These are phyloP conservation scores for Xylocampa areola DNA, from an alignment of 2,888 invertebrate genomes.

Conservation along the genomic window DNA sequence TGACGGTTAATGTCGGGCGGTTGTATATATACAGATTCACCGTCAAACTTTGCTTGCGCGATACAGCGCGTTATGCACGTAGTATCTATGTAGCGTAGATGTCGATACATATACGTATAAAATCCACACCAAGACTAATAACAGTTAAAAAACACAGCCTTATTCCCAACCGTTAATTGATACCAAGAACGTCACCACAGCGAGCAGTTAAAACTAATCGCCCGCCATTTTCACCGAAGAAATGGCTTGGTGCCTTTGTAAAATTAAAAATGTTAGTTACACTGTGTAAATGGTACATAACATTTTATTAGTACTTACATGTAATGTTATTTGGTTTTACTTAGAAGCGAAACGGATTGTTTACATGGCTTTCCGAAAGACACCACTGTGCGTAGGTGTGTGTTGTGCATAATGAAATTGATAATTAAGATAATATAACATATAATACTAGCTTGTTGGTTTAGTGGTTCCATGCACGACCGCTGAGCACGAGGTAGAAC, in stretches of 20 bases:
- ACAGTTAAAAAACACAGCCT: conserved; percentile 11
- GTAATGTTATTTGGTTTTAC: conserved; percentile 15
- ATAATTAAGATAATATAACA: too few relatives aligned
- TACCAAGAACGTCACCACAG: conserved; percentile 40
- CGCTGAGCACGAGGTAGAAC: too few relatives aligned
- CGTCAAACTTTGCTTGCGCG: too few relatives aligned
- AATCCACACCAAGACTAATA: background rate
- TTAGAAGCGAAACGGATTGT: conserved; percentile 17
- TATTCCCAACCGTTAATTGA: conserved; percentile 47
- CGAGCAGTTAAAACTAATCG: conserved; percentile 53
- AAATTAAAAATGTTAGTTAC: conserved; percentile 48
- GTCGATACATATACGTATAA: too few relatives aligned
- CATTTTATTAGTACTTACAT: conserved; percentile 37
- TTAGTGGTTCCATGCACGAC: too few relatives aligned
- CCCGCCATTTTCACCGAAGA: conserved; percentile 29
- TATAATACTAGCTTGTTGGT: too few relatives aligned
- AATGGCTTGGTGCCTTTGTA: conserved; percentile 35
- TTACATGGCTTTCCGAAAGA: conserved; percentile 2
- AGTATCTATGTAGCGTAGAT: too few relatives aligned
- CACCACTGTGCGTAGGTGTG: too few relatives aligned
- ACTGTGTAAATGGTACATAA: conserved; percentile 28
- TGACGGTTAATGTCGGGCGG: too few relatives aligned
- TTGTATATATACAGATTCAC: too few relatives aligned
- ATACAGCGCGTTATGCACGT: too few relatives aligned
- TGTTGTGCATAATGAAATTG: too few relatives aligned